A percentile compares a stretch with the other conserved stretches of the same genome.
Evolutionary conservation across 2,888 invertebrate genomes (phyloP).

Genomic region (Stenotaenia linearis): DNA sequence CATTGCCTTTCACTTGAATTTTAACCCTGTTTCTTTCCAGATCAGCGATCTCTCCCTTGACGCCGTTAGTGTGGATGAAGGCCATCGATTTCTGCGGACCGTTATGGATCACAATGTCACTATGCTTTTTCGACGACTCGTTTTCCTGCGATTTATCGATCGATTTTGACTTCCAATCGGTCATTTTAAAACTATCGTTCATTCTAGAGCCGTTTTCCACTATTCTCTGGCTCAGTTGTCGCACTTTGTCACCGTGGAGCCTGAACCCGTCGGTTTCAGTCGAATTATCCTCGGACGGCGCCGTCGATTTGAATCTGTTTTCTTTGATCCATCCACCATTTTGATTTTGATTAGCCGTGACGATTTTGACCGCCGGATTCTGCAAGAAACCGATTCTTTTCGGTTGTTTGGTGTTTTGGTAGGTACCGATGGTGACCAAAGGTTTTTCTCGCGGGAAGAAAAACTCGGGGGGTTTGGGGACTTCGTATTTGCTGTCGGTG

Average conservation of each 20-base stretch:
- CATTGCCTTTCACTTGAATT: background rate
- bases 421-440: constrained; percentile 24
- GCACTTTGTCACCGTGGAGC: background rate
- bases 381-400: background rate
- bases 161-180: background rate
- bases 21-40: background rate
- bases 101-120: background rate
- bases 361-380: background rate
- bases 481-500: background rate
- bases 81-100: background rate
- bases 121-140: too few relatives aligned
- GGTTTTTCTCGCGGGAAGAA: background rate
- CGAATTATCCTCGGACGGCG: background rate
- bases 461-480: background rate
- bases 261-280: background rate
- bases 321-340: background rate
- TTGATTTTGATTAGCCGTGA: background rate
- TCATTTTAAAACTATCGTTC: background rate
- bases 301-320: background rate
- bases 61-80: background rate
- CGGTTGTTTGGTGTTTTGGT: background rate
- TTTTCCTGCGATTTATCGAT: background rate
- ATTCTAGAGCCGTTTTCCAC: background rate
- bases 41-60: background rate
- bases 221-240: background rate